Percentiles rank a stretch among this genome's conserved stretches.
These are phyloP conservation scores for Schlechtendalia chinensis DNA, from an alignment of 1,140 invertebrate species.

Conservation along the genomic window DNA sequence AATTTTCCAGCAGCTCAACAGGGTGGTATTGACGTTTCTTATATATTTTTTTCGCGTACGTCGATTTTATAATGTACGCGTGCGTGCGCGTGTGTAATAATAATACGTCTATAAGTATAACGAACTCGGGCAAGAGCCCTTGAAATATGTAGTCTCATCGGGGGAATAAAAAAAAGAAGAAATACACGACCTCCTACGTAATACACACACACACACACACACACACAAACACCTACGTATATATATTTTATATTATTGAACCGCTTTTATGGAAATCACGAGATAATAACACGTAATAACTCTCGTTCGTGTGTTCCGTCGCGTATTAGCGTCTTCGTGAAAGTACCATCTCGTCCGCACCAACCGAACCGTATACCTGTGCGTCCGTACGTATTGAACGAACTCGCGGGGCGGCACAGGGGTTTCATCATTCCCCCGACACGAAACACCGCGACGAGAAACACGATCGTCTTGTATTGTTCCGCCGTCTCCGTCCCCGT, in stretches of 20 bases:
- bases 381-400: too few relatives aligned
- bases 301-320: too few relatives aligned
- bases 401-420: too few relatives aligned
- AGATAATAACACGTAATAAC: not conserved
- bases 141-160: not conserved
- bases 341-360: too few relatives aligned
- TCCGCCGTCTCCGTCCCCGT: not conserved
- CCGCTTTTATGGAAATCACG: not conserved
- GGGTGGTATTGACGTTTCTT: slow-evolving; percentile 32
- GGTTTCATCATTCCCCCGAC: not conserved
- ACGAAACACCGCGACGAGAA: not conserved
- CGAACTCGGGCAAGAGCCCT: slow-evolving; percentile 8
- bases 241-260: not conserved
- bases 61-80: slow-evolving; percentile 9
- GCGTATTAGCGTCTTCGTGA: too few relatives aligned
- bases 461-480: slow-evolving; percentile 10
- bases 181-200: not conserved
- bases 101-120: slow-evolving; percentile 26
- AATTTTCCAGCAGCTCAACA: slow-evolving; percentile 20
- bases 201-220: not conserved
- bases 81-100: not conserved
- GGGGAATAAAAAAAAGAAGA: not conserved
- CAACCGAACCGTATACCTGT: too few relatives aligned
- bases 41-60: slow-evolving; percentile 25
- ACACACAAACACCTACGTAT: not conserved